These are phyloP conservation scores for Eupithecia subfuscata DNA, from an alignment of 2,888 invertebrate genomes.

Conservation along the genomic window DNA sequence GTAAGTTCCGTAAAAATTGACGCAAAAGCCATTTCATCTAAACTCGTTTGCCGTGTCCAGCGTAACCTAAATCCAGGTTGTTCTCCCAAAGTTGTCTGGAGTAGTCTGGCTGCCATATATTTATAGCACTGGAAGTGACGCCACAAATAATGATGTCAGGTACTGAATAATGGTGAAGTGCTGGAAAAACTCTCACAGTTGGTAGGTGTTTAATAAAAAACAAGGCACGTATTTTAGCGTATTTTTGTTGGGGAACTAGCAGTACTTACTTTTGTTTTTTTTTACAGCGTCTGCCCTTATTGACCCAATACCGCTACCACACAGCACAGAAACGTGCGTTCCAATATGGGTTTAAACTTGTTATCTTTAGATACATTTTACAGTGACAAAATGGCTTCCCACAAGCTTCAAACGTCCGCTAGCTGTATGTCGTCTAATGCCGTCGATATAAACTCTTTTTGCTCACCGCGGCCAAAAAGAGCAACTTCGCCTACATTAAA, in stretches of 20 bases:
- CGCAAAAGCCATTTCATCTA: too few relatives aligned
- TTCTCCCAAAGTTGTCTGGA: slow-evolving; percentile 33
- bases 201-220: slow-evolving; percentile 5
- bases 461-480: too few relatives aligned
- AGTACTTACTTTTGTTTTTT: not conserved
- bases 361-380: too few relatives aligned
- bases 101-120: slow-evolving; percentile 25
- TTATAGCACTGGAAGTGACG: slow-evolving; percentile 32
- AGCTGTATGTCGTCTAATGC: too few relatives aligned
- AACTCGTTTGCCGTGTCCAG: slow-evolving; percentile 7
- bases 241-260: not conserved
- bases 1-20: too few relatives aligned
- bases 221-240: not conserved
- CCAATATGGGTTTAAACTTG: too few relatives aligned
- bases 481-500: too few relatives aligned
- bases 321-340: too few relatives aligned
- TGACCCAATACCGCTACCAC: too few relatives aligned
- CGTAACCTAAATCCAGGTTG: slow-evolving; percentile 33
- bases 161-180: slow-evolving; percentile 17
- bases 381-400: too few relatives aligned
- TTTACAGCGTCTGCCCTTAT: not conserved
- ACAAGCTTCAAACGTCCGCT: too few relatives aligned
- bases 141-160: slow-evolving; percentile 40
- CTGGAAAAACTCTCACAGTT: not conserved
- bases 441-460: too few relatives aligned